Evolutionary conservation across 2,888 invertebrate species (phyloP), one percentile per base, ranked within the genome.

Genomic region (Mellilla xanthometata): DNA sequence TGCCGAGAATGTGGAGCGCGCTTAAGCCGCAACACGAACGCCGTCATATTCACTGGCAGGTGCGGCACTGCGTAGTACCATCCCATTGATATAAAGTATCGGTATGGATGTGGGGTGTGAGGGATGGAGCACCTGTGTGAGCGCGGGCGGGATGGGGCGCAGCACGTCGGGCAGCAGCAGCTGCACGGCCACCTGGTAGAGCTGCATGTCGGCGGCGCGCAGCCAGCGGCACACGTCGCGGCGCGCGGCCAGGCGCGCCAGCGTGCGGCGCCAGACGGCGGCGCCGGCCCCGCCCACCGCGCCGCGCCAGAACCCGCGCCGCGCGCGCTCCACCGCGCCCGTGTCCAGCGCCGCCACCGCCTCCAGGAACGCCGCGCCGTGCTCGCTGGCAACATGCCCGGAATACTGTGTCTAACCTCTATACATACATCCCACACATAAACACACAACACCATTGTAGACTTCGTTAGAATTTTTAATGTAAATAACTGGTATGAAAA

Each of bases 151-250:
- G 69, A 98, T 98, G 26, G 97, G 97, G 62, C 97, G 93, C 52
- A 99, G 91, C 33, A 99, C 98, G 86, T 99, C 97, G 10, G 99
- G 99, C 84, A 99, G 95, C 60, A 99, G 92, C 65, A 99, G 95
- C 82, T 98, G 97, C 6, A 99, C 97, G 60, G 99, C 93, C 73
- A 96, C 96, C 89, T 99, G 99, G 89, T 99, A 98, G 84, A 99
- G 97, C 57, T 94, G 93, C 75, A 96, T 94, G 87, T 99, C 98
- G 36, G 97, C 96, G 69, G 91, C 91, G 38, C 93, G 91, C 62
- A 97, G 94, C 90, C 95, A 97, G 41, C 92, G 91, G 72, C 95
- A 94, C 39, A 96, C 94, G 60, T 94, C 93, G 41, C 58, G 56
- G 1, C 76, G 64, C 11, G 76, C 66, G 6, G 94, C 93, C 68